A percentile compares a stretch with the other conserved stretches of the same genome.
Evolutionary conservation across 1,140 invertebrate species (phyloP).

Genomic region (Paraescarpia echinospica): DNA sequence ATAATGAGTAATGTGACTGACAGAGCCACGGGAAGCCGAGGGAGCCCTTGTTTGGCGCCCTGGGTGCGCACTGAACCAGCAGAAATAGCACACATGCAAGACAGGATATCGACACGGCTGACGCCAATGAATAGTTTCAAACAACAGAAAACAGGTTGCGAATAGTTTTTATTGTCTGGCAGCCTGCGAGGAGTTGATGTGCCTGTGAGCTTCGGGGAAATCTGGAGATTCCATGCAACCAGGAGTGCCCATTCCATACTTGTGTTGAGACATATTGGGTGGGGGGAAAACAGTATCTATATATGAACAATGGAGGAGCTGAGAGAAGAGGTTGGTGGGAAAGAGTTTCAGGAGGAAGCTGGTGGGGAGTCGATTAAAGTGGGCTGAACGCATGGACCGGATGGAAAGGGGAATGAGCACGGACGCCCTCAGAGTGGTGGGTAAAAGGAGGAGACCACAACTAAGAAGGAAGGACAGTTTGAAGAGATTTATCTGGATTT

Average conservation of each 20-base stretch:
- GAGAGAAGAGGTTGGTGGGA: too few species aligned
- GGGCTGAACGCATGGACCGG: too few species aligned
- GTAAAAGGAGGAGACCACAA: too few species aligned
- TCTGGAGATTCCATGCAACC: background rate
- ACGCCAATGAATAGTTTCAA: background rate
- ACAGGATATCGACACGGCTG: background rate
- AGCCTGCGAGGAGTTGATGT: background rate
- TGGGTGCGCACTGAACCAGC: background rate
- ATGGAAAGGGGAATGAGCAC: too few species aligned
- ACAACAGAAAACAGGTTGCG: background rate
- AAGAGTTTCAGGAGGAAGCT: too few species aligned
- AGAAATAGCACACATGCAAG: background rate
- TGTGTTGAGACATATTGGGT: too few species aligned
- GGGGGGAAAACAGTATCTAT: too few species aligned
- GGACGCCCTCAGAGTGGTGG: too few species aligned
- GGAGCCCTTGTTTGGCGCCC: background rate
- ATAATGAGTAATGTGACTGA: background rate
- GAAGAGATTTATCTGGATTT: too few species aligned
- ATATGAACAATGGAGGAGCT: too few species aligned
- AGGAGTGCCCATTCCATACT: background rate
- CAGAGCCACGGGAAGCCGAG: background rate
- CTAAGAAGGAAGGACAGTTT: too few species aligned
- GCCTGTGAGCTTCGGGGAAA: background rate
- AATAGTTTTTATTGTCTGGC: conserved; percentile 1
- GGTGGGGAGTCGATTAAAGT: too few species aligned